Evolutionary conservation across 1,140 invertebrate genomes (phyloP).

Genomic region (Drosophila equinoxialis): DNA sequence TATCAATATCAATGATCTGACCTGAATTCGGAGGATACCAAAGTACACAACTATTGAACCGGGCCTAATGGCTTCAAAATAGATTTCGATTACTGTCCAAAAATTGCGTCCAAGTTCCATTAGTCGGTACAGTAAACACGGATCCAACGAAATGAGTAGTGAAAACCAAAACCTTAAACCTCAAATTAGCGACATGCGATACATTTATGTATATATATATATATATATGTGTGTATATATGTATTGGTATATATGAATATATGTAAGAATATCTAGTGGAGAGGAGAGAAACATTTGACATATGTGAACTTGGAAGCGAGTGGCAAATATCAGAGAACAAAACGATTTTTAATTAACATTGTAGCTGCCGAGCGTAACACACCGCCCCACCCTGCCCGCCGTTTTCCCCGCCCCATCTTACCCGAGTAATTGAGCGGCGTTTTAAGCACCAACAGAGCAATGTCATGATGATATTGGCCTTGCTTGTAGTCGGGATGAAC

Average conservation of each 20-base stretch:
- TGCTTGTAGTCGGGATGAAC: constrained; percentile 88
- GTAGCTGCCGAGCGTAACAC: constrained; percentile 65
- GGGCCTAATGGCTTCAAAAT: constrained; percentile 30
- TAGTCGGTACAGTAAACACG: constrained; percentile 63
- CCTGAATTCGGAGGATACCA: constrained; percentile 1
- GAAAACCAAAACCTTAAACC: constrained; percentile 57
- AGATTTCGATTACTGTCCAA: constrained; percentile 5
- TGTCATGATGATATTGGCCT: constrained; percentile 87
- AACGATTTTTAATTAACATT: constrained; percentile 78
- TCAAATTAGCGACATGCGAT: constrained; percentile 69
- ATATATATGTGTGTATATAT: no score
- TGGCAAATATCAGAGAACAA: constrained; percentile 63
- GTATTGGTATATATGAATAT: neutral
- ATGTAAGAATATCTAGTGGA: constrained; percentile 16
- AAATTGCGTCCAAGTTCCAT: constrained; percentile 37
- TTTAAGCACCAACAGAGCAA: constrained; percentile 87
- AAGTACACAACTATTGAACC: constrained; percentile 54
- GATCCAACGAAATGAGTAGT: constrained; percentile 43
- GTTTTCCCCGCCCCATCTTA: constrained; percentile 69
- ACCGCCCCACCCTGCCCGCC: neutral
- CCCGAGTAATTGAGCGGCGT: constrained; percentile 87
- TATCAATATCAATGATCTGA: neutral
- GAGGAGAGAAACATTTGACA: constrained; percentile 44
- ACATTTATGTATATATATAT: neutral
- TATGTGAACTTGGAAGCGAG: constrained; percentile 64